phyloP scores from a whole-genome alignment of 2,888 invertebrate genomes.

The Andrena chrysosceles region DNA sequence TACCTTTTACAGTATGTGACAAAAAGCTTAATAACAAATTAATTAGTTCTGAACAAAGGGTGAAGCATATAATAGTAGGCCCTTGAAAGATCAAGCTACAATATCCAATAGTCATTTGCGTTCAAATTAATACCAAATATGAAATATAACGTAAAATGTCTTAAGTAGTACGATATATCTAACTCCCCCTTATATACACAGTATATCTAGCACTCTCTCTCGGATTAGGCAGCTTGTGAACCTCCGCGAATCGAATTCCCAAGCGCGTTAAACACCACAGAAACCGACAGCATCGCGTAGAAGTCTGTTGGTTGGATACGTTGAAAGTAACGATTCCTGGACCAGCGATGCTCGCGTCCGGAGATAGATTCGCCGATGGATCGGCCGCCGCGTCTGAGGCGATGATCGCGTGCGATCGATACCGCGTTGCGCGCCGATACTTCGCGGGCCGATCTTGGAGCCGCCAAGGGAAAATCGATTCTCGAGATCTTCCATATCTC shows the following conservation, averaged over 20 bases:
- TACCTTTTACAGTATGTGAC: too few species aligned
- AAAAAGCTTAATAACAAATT: too few species aligned
- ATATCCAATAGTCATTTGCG: too few species aligned
- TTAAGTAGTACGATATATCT: too few species aligned
- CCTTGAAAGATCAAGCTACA: too few species aligned
- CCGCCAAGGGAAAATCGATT: conserved; percentile 72
- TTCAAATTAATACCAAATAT: too few species aligned
- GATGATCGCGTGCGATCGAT: conserved; percentile 66
- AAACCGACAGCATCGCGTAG: neutral
- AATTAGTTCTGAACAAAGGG: too few species aligned
- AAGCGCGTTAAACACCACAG: neutral
- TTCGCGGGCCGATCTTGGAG: conserved; percentile 40
- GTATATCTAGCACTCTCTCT: neutral
- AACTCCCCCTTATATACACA: too few species aligned
- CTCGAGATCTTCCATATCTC: conserved; percentile 73
- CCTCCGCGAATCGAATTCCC: neutral
- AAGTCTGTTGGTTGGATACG: neutral
- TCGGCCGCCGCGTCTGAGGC: conserved; percentile 25
- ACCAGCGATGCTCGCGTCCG: neutral
- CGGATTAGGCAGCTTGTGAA: neutral
- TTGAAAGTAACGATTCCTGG: conserved; percentile 20
- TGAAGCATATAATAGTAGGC: too few species aligned
- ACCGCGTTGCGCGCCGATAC: conserved; percentile 36
- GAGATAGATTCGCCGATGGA: conserved; percentile 42
- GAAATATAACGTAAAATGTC: too few species aligned